Conservation (phyloP, 1,140 invertebrate genomes). For the Periplaneta americana region DNA sequence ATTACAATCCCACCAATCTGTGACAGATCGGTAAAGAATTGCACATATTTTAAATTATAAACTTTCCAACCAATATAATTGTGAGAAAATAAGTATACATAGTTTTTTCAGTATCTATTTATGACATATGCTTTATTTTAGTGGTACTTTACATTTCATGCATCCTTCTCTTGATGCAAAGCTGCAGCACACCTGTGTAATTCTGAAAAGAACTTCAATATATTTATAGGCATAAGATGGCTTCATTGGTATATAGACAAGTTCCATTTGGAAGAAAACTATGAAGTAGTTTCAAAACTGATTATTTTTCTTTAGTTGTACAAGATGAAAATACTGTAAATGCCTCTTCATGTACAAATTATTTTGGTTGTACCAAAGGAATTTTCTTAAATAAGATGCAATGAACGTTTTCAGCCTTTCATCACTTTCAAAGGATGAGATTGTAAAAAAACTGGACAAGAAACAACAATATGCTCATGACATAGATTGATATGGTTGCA, state of each 20-base stretch:
- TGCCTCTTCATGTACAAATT: background rate
- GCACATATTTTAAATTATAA: background rate
- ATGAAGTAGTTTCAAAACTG: background rate
- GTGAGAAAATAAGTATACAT: background rate
- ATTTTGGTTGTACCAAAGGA: background rate
- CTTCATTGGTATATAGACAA: background rate
- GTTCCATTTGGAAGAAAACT: background rate
- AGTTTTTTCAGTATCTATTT: background rate
- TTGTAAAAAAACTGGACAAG: background rate
- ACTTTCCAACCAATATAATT: background rate
- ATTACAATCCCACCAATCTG: background rate
- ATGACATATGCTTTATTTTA: background rate
- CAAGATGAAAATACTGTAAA: background rate
- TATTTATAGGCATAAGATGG: background rate
- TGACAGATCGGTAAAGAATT: background rate
- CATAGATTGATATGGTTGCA: no score
- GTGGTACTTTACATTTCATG: background rate
- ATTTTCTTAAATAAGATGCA: no score
- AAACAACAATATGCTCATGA: background rate
- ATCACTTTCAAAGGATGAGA: no score
- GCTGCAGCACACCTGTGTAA: no score
- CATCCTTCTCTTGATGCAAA: background rate
- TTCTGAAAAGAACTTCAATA: background rate
- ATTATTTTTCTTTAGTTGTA: background rate
- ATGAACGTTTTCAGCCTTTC: no score